A percentile compares a stretch with the other conserved stretches of the same genome.
Conservation (phyloP, 1,140 invertebrate genomes). For the Battus philenor region DNA sequence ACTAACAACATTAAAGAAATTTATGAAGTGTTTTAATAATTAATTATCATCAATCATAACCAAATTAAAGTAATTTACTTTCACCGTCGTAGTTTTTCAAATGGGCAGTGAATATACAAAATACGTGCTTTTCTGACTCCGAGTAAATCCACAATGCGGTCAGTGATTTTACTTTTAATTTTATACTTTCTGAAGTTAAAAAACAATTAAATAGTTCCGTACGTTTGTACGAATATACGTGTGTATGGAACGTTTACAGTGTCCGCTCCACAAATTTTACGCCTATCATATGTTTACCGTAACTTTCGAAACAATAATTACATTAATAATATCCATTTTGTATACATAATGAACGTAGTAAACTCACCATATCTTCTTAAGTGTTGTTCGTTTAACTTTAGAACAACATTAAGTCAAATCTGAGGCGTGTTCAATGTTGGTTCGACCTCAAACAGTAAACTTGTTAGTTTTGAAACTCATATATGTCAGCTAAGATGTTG, state of each 20-base stretch:
- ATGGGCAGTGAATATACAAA: too few species aligned
- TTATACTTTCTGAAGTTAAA: too few species aligned
- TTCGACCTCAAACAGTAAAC: constrained; percentile 25
- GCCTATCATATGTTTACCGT: background rate
- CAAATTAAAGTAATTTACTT: too few species aligned
- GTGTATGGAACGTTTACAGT: background rate
- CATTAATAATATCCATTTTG: constrained; percentile 6
- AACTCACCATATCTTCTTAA: constrained; percentile 23
- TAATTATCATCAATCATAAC: too few species aligned
- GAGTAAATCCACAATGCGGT: too few species aligned
- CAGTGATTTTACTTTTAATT: too few species aligned
- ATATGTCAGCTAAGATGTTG: constrained; percentile 37
- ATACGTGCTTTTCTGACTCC: too few species aligned
- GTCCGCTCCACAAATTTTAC: background rate
- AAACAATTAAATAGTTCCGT: too few species aligned
- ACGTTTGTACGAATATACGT: too few species aligned
- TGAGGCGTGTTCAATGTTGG: constrained; percentile 19
- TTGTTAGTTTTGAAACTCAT: constrained; percentile 36
- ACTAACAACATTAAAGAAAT: too few species aligned
- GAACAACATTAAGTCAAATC: constrained; percentile 27
- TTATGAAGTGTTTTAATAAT: too few species aligned
- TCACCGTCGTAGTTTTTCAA: too few species aligned
- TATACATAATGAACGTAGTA: constrained; percentile 7
- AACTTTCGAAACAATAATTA: constrained; percentile 4
- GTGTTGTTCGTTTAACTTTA: constrained; percentile 23